Base-by-base conservation (phyloP, 2,113 vertebrate genomes). In the Tenebrosternarchus preto region DNA sequence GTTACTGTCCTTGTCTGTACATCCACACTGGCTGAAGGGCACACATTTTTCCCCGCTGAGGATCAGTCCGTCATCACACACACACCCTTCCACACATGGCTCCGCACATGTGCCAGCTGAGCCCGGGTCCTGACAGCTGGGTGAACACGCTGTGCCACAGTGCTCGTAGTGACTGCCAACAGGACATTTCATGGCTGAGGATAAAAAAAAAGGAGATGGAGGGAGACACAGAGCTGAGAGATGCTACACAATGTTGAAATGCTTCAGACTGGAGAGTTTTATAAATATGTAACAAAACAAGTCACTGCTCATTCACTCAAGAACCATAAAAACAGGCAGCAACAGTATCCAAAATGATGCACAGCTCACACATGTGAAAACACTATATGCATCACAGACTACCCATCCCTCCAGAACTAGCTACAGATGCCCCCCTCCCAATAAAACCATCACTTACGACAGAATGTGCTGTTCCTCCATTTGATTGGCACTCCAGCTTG, bases 391-490 rank as follows among this genome's bases (percentile, higher is more conserved):
- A 3, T 22, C 31, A 73, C 60, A 71, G 16, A 72, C 76, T 20
- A 60, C 68, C 75, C 61, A 57, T 19, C 16, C 67, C 39, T 31
- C 8, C 27, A 64, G 16, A 67, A 31, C 19, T n/a, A 63, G 7
- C 63, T n/a, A 25, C 33, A 61, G 31, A 64, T 19, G 5, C 57
- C 24, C 61, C 39, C 43, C 43, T 5, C 74, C 39, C 33, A 67
- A 50, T 15, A 15, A 12, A 50, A 50, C 12, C 12, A 50, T 12
- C 50, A 95, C 95, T 95, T 88, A 97, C 95, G 92, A 73, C 95
- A 97, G 85, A 96, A 93, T 76, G 94, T 95, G 81, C 88, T 83
- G 74, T 92, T 93, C 81, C 95, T 95, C 95, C 95, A 97, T 20
- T 87, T 24, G 73, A 94, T 89, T 81, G 92, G 86, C 69, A 93